A percentile compares a stretch with the other conserved stretches of the same genome.
Conservation (phyloP, 2,113 vertebrate genomes). For the Callithrix jacchus region DNA sequence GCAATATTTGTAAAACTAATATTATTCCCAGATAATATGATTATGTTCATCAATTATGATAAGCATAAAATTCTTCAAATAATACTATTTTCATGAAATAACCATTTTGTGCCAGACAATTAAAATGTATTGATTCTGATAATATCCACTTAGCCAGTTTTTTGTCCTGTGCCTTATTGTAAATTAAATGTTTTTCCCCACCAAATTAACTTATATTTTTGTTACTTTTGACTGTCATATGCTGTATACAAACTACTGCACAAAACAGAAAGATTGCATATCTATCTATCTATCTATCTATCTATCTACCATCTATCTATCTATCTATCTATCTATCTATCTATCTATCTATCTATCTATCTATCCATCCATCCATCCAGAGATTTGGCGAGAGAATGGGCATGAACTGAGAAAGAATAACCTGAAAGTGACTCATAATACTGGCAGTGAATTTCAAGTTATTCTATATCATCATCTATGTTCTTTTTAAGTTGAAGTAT, state of each 20-base stretch:
- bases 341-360: too few species aligned
- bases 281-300: too few species aligned
- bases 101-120: background rate
- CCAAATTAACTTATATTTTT: background rate
- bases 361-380: background rate
- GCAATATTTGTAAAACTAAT: background rate
- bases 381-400: background rate
- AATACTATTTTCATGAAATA: background rate
- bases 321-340: too few species aligned
- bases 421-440: background rate
- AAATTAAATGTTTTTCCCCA: background rate
- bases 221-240: background rate
- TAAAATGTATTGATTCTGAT: background rate
- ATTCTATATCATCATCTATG: background rate
- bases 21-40: background rate
- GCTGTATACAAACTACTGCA: background rate
- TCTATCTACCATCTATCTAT: too few species aligned
- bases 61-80: background rate
- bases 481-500: background rate
- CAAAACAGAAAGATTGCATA: background rate
- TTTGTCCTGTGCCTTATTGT: background rate
- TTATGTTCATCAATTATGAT: background rate
- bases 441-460: background rate
- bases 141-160: background rate
- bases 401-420: background rate